These are phyloP conservation scores for Blera fallax DNA, from an alignment of 2,888 invertebrate genomes.

Conservation along the genomic window DNA sequence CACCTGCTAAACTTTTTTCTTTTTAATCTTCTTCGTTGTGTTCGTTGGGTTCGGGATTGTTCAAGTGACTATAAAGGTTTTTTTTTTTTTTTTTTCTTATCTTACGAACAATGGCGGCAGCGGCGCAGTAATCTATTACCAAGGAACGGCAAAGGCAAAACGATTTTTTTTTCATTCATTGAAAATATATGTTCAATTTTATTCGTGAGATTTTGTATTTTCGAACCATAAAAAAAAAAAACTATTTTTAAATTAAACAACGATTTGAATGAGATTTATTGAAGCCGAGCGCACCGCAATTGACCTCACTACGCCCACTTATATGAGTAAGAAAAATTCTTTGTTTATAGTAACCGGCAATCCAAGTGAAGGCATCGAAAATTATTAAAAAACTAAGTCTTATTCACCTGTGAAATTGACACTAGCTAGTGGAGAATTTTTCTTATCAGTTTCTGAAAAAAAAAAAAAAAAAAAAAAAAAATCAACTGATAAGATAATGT, in stretches of 20 bases:
- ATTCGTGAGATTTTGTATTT: neutral
- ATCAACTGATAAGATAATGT: slow-evolving; percentile 60
- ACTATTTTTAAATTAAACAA: neutral
- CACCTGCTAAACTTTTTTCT: slow-evolving; percentile 38
- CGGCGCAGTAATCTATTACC: slow-evolving; percentile 55
- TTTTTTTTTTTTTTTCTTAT: slow-evolving; percentile 1
- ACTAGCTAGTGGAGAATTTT: slow-evolving; percentile 41
- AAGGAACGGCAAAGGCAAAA: neutral
- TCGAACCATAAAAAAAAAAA: neutral
- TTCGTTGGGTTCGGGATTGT: slow-evolving; percentile 14
- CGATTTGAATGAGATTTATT: neutral
- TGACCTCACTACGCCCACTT: slow-evolving; percentile 20
- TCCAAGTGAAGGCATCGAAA: slow-evolving; percentile 55
- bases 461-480: neutral
- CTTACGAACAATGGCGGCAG: slow-evolving; percentile 45
- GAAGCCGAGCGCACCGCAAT: neutral
- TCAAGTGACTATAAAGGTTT: slow-evolving; percentile 18
- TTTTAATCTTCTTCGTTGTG: slow-evolving; percentile 7
- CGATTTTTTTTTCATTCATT: slow-evolving; percentile 20
- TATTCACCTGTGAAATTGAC: slow-evolving; percentile 57
- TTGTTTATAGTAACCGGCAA: slow-evolving; percentile 39
- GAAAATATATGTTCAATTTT: neutral
- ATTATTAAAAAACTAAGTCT: slow-evolving; percentile 54
- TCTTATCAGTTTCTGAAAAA: slow-evolving; percentile 46
- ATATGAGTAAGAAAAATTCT: neutral